These are phyloP conservation scores for Sminthopsis crassicaudata DNA, from an alignment of 2,113 vertebrate species.

Conservation along the genomic window DNA sequence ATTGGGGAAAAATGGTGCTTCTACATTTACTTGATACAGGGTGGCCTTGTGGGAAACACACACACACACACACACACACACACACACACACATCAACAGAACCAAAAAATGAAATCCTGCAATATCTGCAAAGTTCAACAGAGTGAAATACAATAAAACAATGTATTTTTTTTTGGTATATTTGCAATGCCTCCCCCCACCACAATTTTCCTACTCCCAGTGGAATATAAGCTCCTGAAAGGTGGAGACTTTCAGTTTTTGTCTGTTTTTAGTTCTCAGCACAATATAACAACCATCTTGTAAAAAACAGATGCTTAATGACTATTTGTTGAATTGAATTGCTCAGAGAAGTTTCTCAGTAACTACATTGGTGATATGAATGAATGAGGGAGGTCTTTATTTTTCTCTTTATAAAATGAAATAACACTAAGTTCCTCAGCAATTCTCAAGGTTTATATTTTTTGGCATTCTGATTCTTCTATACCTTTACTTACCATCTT, in stretches of 20 bases:
- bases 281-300: not conserved
- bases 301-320: conserved; percentile 44
- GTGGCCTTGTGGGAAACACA: too few species aligned
- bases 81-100: too few species aligned
- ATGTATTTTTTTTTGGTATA: not conserved
- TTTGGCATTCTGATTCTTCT: not conserved
- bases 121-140: not conserved
- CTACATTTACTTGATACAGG: too few species aligned
- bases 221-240: not conserved
- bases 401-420: not conserved
- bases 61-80: too few species aligned
- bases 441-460: not conserved
- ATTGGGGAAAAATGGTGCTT: too few species aligned
- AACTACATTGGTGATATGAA: not conserved
- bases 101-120: not conserved
- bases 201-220: not conserved
- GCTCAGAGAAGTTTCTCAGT: not conserved
- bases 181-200: not conserved
- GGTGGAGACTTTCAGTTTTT: conserved; percentile 13
- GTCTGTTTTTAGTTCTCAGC: not conserved
- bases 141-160: not conserved
- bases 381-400: conserved; percentile 37
- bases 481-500: not conserved
- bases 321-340: conserved; percentile 42
- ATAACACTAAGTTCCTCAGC: not conserved